Conservation (phyloP, 1,140 invertebrate genomes). For the Anoplolepis gracilipes region DNA sequence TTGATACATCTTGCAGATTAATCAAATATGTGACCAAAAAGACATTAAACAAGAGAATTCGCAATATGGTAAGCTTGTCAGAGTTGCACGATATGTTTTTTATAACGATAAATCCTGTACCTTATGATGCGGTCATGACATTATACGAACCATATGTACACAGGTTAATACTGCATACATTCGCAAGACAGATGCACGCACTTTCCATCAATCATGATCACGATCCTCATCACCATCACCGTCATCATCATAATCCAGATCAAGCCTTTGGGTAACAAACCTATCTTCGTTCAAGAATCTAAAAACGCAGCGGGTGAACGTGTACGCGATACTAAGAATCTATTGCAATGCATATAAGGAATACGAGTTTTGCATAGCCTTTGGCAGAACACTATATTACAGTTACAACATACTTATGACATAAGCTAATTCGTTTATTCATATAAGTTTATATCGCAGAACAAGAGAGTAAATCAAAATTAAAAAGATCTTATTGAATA, state of each 20-base stretch:
- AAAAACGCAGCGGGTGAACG: constrained; percentile 64
- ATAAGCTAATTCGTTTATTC: constrained; percentile 11
- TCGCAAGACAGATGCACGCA: constrained; percentile 64
- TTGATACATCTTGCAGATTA: constrained; percentile 15
- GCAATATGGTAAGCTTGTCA: constrained; percentile 4
- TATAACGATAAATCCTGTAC: constrained; percentile 10
- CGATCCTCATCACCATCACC: constrained; percentile 58
- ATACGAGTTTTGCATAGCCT: constrained; percentile 9
- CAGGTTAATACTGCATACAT: constrained; percentile 51
- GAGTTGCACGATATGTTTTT: background rate
- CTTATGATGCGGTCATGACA: background rate
- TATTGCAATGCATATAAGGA: constrained; percentile 67
- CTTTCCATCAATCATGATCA: constrained; percentile 65
- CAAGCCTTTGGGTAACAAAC: constrained; percentile 63
- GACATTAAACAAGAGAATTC: background rate
- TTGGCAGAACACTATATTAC: constrained; percentile 29
- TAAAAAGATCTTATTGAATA: background rate
- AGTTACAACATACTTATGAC: constrained; percentile 1
- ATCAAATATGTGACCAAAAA: background rate
- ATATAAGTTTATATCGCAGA: background rate
- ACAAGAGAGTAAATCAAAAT: background rate
- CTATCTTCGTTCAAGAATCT: constrained; percentile 66
- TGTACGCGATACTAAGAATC: constrained; percentile 64
- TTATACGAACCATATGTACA: constrained; percentile 62
- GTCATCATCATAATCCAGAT: constrained; percentile 70